These are phyloP conservation scores for Percopsis omiscomaycus DNA, from an alignment of 2,797 vertebrate species.

Conservation along the genomic window DNA sequence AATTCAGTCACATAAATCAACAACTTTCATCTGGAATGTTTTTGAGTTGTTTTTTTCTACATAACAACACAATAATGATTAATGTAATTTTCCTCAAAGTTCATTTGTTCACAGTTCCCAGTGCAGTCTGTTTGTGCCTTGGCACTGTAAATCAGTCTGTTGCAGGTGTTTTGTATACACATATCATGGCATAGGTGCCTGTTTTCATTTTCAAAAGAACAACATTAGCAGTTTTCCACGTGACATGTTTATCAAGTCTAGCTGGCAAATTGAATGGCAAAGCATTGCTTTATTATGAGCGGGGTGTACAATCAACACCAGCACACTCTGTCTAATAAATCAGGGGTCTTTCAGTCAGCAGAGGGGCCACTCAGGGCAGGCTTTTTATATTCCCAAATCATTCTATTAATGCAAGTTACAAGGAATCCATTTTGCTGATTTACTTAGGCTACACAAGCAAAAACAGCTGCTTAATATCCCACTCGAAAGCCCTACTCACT, in stretches of 20 bases:
- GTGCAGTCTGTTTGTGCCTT: conserved; percentile 29
- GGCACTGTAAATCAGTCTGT: conserved; percentile 48
- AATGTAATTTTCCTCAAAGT: conserved; percentile 13
- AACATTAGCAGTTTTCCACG: conserved; percentile 65
- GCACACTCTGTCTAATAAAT: conserved; percentile 65
- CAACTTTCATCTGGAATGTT: background rate
- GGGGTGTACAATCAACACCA: conserved; percentile 63
- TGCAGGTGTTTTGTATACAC: conserved; percentile 34
- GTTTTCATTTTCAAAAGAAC: conserved; percentile 60
- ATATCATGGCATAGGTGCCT: conserved; percentile 38
- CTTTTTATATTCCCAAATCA: conserved; percentile 83
- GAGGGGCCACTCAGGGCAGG: conserved; percentile 68
- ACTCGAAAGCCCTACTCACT: conserved; percentile 89
- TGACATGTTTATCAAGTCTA: conserved; percentile 71
- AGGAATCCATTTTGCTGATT: conserved; percentile 92
- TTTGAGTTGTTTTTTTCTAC: background rate
- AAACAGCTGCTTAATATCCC: conserved; percentile 95
- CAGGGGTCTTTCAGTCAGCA: conserved; percentile 74
- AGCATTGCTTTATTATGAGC: conserved; percentile 63
- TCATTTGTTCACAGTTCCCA: conserved; percentile 5
- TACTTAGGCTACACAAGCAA: conserved; percentile 85
- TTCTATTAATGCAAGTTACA: conserved; percentile 90
- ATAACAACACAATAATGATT: conserved; percentile 30
- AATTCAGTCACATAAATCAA: conserved; percentile 25
- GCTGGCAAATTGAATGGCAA: conserved; percentile 62